Base-by-base conservation (phyloP, 2,113 vertebrate species). In the Aplodontia rufa region DNA sequence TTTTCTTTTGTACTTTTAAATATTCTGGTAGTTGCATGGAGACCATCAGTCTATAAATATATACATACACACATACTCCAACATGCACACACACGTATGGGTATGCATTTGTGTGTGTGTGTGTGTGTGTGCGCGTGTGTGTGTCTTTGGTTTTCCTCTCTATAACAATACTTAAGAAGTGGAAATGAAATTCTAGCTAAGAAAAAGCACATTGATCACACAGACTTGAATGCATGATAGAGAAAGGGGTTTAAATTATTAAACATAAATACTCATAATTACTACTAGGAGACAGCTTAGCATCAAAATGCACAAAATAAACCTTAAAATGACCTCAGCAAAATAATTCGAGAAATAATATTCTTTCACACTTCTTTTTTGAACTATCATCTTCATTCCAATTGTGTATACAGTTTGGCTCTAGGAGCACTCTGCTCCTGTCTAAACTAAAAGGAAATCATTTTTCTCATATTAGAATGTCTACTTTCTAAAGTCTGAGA, bases 111-210 rank as follows among this genome's bases (percentile, higher is more conserved):
- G 45, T 42, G 9, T 74, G 3, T 40, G 12, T 42, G 35, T 75
- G 6, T 32, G 9, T 51, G 0, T 51, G 19, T 35, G 1, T 55
- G 3, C 55, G 1, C n/a, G 6, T 14, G 3, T 35, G 2, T 66
- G 6, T 30, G 20, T 47, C 22, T 88, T 66, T 72, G 4, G 42
- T 42, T 79, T 28, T 55, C 6, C 55, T 78, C 17, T 47, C 42
- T 2, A 40, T 60, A 93, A 22, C 11, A 42, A 79, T 90, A 90
- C 19, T 49, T 71, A 4, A 87, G 79, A 68, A 35, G 17, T 66
- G 35, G 72, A 88, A 95, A 94, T 16, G 2, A 30, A 26, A 74
- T 86, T 12, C 10, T 53, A 71, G 13, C 6, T 37, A 85, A 78
- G 53, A 30, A 26, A 96, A 45, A 69, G 49, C 12, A 74, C 26